Base-by-base conservation (phyloP, 1,140 invertebrate genomes). In the Thereuonema tuberculata region DNA sequence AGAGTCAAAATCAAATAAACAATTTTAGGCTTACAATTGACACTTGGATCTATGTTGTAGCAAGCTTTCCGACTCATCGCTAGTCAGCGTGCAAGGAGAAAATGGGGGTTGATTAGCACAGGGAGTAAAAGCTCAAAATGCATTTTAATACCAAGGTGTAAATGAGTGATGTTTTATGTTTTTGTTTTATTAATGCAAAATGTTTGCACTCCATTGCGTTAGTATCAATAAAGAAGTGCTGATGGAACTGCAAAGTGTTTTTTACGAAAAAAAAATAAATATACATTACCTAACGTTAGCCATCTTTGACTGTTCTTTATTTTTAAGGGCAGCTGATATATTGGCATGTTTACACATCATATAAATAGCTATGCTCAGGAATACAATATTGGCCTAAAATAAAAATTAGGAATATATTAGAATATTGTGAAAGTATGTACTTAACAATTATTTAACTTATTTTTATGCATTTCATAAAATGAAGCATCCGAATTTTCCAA, bases 331-430 rank as follows among this genome's bases (percentile, higher is more conserved):
- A 21, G 80, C 75, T 2, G 80, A 77, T 27, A 85, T 82, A 65
- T 82, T 87, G 3, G 87, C 82, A 72, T 92, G 88, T 47, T 82
- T 81, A 71, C 88, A 92, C 85, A 93, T 92, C 80, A 87, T 87
- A 74, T 87, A 87, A 62, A 93, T 84, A 26, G 91, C 88, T 80
- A 94, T 85, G 65, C 81, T 80, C 65, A 93, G 76, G 74, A 92
- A 92, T 58, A 91, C 81, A 69, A 89, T 78, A 74, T 93, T 93
- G 14, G 87, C 81, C 87, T 90, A 76, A 60, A 78, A 76, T 70
- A 63, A 65, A 72, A 64, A 43, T 59, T 31, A n/a, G n/a, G n/a
- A n/a, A n/a, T n/a, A n/a, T n/a, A n/a, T n/a, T n/a, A n/a, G n/a
- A n/a, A n/a, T n/a, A n/a, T n/a, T n/a, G n/a, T n/a, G n/a, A n/a